phyloP scores from a whole-genome alignment of 2,888 invertebrate species.

The Mimumesa dahlbomi region DNA sequence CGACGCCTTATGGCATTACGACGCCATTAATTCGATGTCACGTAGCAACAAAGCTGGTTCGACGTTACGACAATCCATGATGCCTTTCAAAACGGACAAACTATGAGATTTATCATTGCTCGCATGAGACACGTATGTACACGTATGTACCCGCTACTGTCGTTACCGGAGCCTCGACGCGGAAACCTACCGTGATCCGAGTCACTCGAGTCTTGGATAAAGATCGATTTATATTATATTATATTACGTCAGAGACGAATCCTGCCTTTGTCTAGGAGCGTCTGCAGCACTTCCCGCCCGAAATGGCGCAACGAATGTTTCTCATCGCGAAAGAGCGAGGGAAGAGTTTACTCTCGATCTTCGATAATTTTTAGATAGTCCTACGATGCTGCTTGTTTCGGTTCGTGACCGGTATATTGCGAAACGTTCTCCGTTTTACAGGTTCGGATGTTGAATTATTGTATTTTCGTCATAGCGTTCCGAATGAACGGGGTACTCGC shows the following conservation, averaged over 20 bases:
- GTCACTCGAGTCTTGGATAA: too few species aligned
- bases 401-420: conserved; percentile 10
- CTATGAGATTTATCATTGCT: too few species aligned
- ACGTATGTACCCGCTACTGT: too few species aligned
- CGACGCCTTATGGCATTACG: conserved; percentile 13
- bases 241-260: too few species aligned
- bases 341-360: conserved; percentile 20
- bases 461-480: conserved; percentile 1
- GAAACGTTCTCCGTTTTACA: conserved; percentile 10
- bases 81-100: background rate
- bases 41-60: conserved; percentile 22
- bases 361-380: conserved; percentile 30
- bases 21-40: conserved; percentile 29
- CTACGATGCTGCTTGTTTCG: conserved; percentile 10
- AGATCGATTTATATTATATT: too few species aligned
- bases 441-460: conserved; percentile 11
- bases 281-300: conserved; percentile 1
- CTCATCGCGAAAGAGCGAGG: background rate
- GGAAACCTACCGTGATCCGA: too few species aligned
- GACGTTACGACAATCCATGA: conserved; percentile 13
- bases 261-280: conserved; percentile 16
- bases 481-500: background rate
- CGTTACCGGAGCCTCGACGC: too few species aligned
- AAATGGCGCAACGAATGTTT: conserved; percentile 11
- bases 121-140: too few species aligned